A percentile compares a stretch with the other conserved stretches of the same genome.
Conservation (phyloP, 2,113 vertebrate genomes). For the Dicerorhinus sumatrensis region DNA sequence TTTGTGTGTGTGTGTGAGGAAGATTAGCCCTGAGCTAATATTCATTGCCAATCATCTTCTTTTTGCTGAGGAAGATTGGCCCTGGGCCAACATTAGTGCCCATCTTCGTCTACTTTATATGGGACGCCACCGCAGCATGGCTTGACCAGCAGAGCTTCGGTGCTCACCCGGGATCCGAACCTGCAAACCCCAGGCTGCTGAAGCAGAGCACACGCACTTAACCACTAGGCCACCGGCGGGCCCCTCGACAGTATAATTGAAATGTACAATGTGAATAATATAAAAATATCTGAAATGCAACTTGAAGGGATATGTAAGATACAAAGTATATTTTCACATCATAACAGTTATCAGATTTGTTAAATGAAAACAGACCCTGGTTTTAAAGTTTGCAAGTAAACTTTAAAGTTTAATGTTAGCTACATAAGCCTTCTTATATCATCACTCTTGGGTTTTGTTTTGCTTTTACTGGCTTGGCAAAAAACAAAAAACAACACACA, state of each 20-base stretch:
- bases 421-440: not conserved
- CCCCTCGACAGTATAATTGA: not conserved
- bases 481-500: not conserved
- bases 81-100: too few species aligned
- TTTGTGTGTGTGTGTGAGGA: too few species aligned
- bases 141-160: too few species aligned
- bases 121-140: too few species aligned
- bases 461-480: not conserved
- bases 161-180: too few species aligned
- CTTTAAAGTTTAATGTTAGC: not conserved
- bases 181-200: too few species aligned
- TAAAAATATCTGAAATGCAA: not conserved
- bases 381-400: not conserved
- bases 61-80: too few species aligned
- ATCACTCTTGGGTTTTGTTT: slow-evolving; percentile 4
- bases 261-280: not conserved
- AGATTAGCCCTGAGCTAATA: too few species aligned
- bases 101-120: too few species aligned
- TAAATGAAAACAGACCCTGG: not conserved
- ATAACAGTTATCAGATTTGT: not conserved
- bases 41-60: too few species aligned
- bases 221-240: too few species aligned
- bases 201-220: too few species aligned
- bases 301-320: not conserved
- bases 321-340: not conserved